Conservation (phyloP, 2,113 vertebrate genomes). For the Microcebus lehilahytsara region DNA sequence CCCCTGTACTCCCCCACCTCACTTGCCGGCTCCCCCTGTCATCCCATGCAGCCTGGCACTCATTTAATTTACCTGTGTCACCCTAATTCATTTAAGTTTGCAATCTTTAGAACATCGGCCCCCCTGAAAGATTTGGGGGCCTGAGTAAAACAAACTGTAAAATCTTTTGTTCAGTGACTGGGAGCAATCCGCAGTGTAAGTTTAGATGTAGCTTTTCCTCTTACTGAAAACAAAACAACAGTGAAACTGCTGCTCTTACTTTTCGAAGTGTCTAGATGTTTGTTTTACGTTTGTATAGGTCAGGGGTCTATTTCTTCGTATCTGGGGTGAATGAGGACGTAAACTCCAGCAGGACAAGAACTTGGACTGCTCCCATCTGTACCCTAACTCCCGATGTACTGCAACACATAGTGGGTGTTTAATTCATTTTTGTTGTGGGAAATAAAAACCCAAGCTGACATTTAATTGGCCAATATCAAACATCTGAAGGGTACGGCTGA, state of each 20-base stretch:
- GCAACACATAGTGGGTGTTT: not conserved
- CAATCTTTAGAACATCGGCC: not conserved
- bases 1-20: not conserved
- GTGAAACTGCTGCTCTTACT: not conserved
- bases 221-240: not conserved
- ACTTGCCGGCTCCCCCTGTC: not conserved
- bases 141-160: not conserved
- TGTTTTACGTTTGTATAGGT: not conserved
- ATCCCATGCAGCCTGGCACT: not conserved
- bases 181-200: not conserved
- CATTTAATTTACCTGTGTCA: not conserved
- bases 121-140: not conserved
- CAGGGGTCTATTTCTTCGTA: not conserved
- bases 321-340: not conserved
- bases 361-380: not conserved
- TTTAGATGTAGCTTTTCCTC: not conserved
- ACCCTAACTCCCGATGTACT: fast-evolving
- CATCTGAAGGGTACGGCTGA: not conserved
- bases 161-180: not conserved
- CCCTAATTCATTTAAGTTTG: not conserved
- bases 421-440: not conserved
- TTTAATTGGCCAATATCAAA: not conserved
- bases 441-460: not conserved
- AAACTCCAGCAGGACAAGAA: not conserved
- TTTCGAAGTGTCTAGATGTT: not conserved